These are phyloP conservation scores for Coleophora deauratella DNA, from an alignment of 2,888 invertebrate genomes.

Conservation along the genomic window DNA sequence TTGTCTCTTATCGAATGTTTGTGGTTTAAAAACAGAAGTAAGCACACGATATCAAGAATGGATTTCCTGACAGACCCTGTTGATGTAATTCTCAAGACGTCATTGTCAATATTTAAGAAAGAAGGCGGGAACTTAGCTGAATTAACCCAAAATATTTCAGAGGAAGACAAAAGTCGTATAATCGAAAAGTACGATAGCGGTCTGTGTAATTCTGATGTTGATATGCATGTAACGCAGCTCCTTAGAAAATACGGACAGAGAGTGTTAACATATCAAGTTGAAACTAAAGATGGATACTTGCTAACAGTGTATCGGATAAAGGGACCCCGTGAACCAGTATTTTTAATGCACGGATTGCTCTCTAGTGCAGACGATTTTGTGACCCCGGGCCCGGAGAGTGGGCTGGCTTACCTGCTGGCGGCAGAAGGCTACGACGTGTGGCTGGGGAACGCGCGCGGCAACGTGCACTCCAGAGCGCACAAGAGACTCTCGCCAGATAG, in stretches of 20 bases:
- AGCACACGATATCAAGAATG: too few relatives aligned
- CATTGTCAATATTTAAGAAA: too few relatives aligned
- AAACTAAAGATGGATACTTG: slow-evolving; percentile 44
- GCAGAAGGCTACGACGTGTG: slow-evolving; percentile 82
- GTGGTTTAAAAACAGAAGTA: too few relatives aligned
- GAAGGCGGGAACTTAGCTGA: too few relatives aligned
- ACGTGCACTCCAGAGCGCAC: slow-evolving; percentile 76
- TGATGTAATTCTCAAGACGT: too few relatives aligned
- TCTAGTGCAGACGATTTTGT: slow-evolving; percentile 50
- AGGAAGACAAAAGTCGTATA: too few relatives aligned
- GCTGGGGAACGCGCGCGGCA: slow-evolving; percentile 86
- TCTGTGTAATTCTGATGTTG: slow-evolving; percentile 29
- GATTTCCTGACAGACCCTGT: too few relatives aligned
- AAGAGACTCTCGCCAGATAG: slow-evolving; percentile 30
- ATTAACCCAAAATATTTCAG: too few relatives aligned
- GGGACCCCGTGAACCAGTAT: slow-evolving; percentile 35
- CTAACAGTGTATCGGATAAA: slow-evolving; percentile 43
- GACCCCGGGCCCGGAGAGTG: slow-evolving; percentile 37
- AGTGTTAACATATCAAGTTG: slow-evolving; percentile 31
- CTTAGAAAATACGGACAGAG: slow-evolving; percentile 39
- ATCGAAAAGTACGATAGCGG: neutral
- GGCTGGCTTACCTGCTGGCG: slow-evolving; percentile 63
- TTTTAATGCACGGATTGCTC: slow-evolving; percentile 51
- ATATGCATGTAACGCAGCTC: slow-evolving; percentile 27
- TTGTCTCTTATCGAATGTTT: too few relatives aligned